phyloP scores from a whole-genome alignment of 2,888 invertebrate species.

The Cryptosula pallasiana region DNA sequence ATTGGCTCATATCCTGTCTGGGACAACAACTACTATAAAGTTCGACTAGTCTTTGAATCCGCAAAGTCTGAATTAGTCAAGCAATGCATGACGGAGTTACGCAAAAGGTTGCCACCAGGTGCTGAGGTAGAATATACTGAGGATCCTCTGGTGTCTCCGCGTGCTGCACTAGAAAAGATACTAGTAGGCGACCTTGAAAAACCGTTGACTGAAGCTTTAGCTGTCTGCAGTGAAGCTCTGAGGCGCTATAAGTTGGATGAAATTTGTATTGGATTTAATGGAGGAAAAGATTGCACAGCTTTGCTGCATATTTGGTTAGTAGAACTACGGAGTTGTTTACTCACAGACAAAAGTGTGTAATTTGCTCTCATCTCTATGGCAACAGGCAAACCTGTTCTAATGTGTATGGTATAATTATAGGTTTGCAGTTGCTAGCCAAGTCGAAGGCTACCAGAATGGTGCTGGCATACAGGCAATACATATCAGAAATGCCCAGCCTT shows the following conservation, averaged over 20 bases:
- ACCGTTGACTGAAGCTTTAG: conserved; percentile 40
- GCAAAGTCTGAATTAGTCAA: conserved; percentile 45
- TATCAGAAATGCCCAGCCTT: conserved; percentile 72
- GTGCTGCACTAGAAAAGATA: conserved; percentile 30
- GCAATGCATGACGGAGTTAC: conserved; percentile 50
- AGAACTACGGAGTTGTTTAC: too few species aligned
- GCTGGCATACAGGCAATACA: conserved; percentile 67
- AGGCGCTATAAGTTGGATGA: conserved; percentile 64
- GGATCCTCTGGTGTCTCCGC: conserved; percentile 47
- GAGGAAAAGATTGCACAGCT: conserved; percentile 96
- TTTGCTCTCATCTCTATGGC: too few species aligned
- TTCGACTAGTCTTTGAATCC: conserved; percentile 58
- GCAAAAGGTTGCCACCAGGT: conserved; percentile 36
- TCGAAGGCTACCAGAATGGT: neutral
- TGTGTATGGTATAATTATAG: too few species aligned
- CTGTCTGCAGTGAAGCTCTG: conserved; percentile 41
- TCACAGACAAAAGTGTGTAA: too few species aligned
- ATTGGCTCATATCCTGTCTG: conserved; percentile 62
- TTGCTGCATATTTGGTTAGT: conserved; percentile 68
- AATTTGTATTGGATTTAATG: conserved; percentile 88
- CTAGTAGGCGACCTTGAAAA: conserved; percentile 27
- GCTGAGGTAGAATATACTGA: conserved; percentile 55
- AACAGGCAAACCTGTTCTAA: too few species aligned
- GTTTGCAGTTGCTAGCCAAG: conserved; percentile 9
- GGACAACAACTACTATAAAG: conserved; percentile 57